Evolutionary conservation across 2,888 invertebrate genomes (phyloP).

Genomic region (Leucophenga montana): DNA sequence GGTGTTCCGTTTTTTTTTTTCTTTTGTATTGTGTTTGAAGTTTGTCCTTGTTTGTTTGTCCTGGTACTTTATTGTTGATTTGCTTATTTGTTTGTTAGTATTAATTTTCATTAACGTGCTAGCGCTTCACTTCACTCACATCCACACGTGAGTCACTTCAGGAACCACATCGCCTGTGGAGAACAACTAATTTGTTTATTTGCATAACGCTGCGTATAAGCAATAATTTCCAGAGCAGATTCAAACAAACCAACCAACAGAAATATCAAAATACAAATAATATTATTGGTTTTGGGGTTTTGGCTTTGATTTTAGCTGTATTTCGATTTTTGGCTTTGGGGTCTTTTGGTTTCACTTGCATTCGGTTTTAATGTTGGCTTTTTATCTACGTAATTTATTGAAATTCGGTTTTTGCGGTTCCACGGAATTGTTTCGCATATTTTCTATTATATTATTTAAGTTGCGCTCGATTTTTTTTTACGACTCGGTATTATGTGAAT

Average conservation of each 20-base stretch:
- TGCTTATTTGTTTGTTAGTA: constrained; percentile 28
- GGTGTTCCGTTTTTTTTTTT: too few relatives aligned
- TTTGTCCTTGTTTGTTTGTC: too few relatives aligned
- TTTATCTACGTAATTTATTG: constrained; percentile 12
- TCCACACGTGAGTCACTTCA: too few relatives aligned
- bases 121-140: too few relatives aligned
- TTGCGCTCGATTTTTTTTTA: constrained; percentile 39
- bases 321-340: not conserved
- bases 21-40: too few relatives aligned
- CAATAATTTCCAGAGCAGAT: constrained; percentile 48
- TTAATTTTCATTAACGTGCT: not conserved
- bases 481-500: not conserved
- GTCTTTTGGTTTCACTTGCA: not conserved
- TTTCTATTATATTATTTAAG: too few relatives aligned
- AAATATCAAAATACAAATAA: constrained; percentile 1
- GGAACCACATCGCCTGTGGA: constrained; percentile 20
- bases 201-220: constrained; percentile 60
- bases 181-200: constrained; percentile 48
- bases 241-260: too few relatives aligned
- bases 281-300: not conserved
- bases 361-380: not conserved
- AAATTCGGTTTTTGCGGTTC: constrained; percentile 12
- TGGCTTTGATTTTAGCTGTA: not conserved
- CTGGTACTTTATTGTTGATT: constrained; percentile 26
- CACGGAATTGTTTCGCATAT: constrained; percentile 16